Base-by-base conservation (phyloP, 2,797 vertebrate species). In the Malacoraja senta region DNA sequence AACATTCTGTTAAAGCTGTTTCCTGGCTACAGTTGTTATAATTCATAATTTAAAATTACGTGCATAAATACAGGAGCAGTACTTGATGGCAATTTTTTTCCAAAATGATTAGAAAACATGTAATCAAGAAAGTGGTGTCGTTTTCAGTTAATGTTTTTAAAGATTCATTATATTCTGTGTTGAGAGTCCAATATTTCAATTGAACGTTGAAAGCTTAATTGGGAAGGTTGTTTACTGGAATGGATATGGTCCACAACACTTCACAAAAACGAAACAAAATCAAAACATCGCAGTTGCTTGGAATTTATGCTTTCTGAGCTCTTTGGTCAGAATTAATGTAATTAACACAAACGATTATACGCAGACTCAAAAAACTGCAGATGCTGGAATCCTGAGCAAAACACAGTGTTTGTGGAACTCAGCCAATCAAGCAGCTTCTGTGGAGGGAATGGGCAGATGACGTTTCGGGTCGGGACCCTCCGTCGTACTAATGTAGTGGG, bases 81-180 rank as follows among this genome's bases (percentile, higher is more conserved):
- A 35, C 29, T 29, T 88, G 32, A 21, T 8, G 32, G 2, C 63
- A 35, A 63, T 68, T 68, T 88, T 15, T 35, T 8, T 88, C 21
- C 84, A 88, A 88, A 88, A 65, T 35, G 17, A 68, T 88, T 65
- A 61, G 81, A 84, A 84, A 29, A 84, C n/a, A 19, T 74, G 71
- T 74, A 74, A 74, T 26, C 26, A 74, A 71, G 68, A 71, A 71
- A 74, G 71, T 74, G 21, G 71, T 74, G 17, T 24, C 26, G 71
- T 7, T 74, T 24, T 74, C 71, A 68, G 0, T 21, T 24, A 74
- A 24, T 19, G 71, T 74, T 74, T 74, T 19, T 74, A 74, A 63
- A 1, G 63, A 68, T 88, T 88, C 17, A 88, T 65, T 88, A 21
- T 8, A 19, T 84, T 29, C 4, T 88, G 63, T 29, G 21, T 10